Conservation (phyloP, 2,113 vertebrate genomes). For the Vidua macroura region DNA sequence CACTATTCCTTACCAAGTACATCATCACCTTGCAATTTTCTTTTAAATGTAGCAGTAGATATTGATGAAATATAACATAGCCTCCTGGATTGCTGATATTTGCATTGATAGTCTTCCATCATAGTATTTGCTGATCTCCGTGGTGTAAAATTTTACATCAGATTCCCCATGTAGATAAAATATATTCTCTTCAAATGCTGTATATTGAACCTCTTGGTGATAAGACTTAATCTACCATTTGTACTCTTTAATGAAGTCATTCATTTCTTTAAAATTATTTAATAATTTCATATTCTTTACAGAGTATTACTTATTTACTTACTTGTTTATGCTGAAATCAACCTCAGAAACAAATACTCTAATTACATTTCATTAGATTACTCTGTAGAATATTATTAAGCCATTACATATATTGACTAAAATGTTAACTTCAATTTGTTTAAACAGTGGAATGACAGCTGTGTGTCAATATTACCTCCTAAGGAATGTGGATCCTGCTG, state of each 20-base stretch:
- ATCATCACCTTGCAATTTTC: background rate
- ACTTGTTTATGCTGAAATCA: background rate
- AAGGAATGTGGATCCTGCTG: background rate
- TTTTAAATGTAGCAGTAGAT: background rate
- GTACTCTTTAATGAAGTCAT: background rate
- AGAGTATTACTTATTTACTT: background rate
- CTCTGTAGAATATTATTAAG: background rate
- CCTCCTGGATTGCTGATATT: background rate
- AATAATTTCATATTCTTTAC: background rate
- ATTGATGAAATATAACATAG: background rate
- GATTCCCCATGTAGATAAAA: background rate
- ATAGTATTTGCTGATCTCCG: background rate
- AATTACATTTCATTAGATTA: slow-evolving; percentile 3
- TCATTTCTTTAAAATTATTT: background rate
- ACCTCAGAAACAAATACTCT: background rate
- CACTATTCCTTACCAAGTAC: background rate
- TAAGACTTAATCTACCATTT: background rate
- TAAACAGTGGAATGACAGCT: background rate
- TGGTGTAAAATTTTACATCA: background rate
- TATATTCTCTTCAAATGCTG: background rate
- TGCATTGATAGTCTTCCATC: background rate
- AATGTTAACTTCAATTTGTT: background rate
- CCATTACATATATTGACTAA: background rate
- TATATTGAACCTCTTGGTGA: background rate
- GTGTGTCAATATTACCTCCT: background rate